A percentile compares a stretch with the other conserved stretches of the same genome.
These are phyloP conservation scores for Zhuqinia jingwanae DNA, from an alignment of 2,888 invertebrate species.

Conservation along the genomic window DNA sequence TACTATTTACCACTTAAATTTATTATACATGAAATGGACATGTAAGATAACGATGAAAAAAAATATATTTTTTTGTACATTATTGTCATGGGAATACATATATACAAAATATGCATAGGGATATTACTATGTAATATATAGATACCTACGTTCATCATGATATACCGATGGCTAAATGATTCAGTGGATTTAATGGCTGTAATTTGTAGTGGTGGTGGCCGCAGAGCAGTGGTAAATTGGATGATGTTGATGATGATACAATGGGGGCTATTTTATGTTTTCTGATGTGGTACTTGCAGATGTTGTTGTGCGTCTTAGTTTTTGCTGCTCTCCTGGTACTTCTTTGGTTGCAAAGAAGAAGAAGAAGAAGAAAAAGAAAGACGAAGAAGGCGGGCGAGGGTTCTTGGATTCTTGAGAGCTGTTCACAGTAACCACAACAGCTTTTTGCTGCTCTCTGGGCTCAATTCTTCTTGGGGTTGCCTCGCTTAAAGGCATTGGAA, in stretches of 20 bases:
- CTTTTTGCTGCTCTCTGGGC: neutral
- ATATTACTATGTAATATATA: neutral
- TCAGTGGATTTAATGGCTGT: neutral
- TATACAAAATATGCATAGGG: neutral
- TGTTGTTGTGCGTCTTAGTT: slow-evolving; percentile 41
- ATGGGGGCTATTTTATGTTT: neutral
- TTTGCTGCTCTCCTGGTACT: slow-evolving; percentile 39
- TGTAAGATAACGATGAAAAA: neutral
- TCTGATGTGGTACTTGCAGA: neutral
- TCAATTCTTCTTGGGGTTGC: slow-evolving; percentile 1
- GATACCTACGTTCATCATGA: neutral
- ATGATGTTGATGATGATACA: neutral
- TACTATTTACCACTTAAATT: neutral
- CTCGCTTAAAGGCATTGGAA: too few species aligned
- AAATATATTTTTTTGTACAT: neutral
- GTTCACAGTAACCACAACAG: slow-evolving; percentile 45
- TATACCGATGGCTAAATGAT: neutral
- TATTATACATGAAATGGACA: neutral
- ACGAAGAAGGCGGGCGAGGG: slow-evolving; percentile 65
- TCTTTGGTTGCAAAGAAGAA: slow-evolving; percentile 31
- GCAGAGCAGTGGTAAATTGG: slow-evolving; percentile 2
- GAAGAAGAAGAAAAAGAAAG: too few species aligned
- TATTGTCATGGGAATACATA: neutral
- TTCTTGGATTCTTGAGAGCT: slow-evolving; percentile 56
- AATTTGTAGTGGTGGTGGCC: neutral